Conservation (phyloP, 2,113 vertebrate genomes). For the Cyrtonyx montezumae region DNA sequence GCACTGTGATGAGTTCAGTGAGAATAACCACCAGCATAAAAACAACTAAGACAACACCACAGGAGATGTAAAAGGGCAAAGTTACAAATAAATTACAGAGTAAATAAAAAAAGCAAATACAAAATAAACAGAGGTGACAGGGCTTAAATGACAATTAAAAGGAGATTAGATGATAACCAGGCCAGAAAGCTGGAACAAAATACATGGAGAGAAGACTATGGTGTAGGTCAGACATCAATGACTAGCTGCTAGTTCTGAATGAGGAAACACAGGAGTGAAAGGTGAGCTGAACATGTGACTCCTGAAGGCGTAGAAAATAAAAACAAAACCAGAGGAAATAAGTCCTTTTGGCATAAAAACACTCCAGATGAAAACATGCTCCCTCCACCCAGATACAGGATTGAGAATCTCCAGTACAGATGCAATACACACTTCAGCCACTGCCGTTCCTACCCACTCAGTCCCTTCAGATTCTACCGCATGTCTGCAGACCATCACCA, state of each 20-base stretch:
- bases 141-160: constrained; percentile 9
- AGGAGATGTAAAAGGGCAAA: not conserved
- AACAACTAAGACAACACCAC: not conserved
- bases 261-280: constrained; percentile 27
- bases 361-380: constrained; percentile 50
- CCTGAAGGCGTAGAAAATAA: constrained; percentile 38
- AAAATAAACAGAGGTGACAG: not conserved
- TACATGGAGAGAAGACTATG: constrained; percentile 31
- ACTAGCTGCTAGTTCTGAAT: constrained; percentile 33
- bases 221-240: not conserved
- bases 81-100: not conserved
- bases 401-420: not conserved
- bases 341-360: constrained; percentile 42
- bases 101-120: constrained; percentile 3
- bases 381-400: not conserved
- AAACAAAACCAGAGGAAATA: constrained; percentile 39
- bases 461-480: not conserved
- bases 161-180: not conserved
- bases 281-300: not conserved
- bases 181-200: constrained; percentile 14
- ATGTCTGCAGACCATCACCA: not conserved
- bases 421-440: not conserved
- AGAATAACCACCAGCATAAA: not conserved
- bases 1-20: not conserved
- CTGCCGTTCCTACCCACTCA: not conserved